Evolutionary conservation across 2,797 vertebrate genomes (phyloP), one percentile per base, ranked within the genome.

Genomic region (Glyptemys insculpta): DNA sequence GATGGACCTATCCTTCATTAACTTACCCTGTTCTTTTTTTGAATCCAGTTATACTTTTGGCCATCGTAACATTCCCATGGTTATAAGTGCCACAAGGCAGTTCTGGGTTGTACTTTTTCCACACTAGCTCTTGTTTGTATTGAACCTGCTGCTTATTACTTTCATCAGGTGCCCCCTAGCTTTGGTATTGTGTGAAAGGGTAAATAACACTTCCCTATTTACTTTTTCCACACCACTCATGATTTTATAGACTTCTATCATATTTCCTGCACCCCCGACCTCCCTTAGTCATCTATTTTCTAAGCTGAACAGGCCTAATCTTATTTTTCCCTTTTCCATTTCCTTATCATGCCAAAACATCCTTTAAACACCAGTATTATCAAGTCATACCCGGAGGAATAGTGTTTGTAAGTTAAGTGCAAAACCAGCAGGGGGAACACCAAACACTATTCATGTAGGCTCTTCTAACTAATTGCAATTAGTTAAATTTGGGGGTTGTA

Each of bases 351-450:
- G 12, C 49, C 25, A 41, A 29, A 92, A n/a, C 29, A 6, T 88
- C 27, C 50, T 91, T 95, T 95, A 91, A 53, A 89, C 57, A 81
- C 44, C 15, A 74, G 68, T 23, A 86, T 91, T 94, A 85, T 93
- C 88, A 96, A 74, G 47, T 87, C 86, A 93, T 95, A 90, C 76
- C 84, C 90, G 78, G 74, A 87, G 86, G 95, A 98, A 53, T 47
- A 78, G 3, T 23, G 72, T 84, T 96, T 96, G 87, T 97, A 96
- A 97, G 92, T 96, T 95, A 97, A 74, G 93, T 92, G 93, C 83
- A 92, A 94, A 92, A 83, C 97, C 98, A 98, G 97, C 91, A 98
- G 98, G 97, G 98, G 98, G 98, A 97, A 97, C 96, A 96, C 94
- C 94, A n/a, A 85, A 95, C 94, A 87, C 87, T 96, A 23, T 81